These are phyloP conservation scores for Drosophila picticornis DNA, from an alignment of 2,888 invertebrate genomes.

Conservation along the genomic window DNA sequence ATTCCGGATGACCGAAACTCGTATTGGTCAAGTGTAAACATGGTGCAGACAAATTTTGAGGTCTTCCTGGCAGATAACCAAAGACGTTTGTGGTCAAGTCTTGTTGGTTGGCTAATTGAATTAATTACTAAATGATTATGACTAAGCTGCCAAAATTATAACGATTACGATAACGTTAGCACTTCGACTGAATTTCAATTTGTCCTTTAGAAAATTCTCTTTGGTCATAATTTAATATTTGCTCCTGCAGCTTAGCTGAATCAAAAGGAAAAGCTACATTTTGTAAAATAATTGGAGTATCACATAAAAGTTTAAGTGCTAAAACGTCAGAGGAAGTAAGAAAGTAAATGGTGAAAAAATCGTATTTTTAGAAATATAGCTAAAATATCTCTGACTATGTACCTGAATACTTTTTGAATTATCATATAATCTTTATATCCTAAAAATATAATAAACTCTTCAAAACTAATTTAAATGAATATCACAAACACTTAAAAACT, in stretches of 20 bases:
- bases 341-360: too few relatives aligned
- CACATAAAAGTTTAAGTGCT: not conserved
- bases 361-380: too few relatives aligned
- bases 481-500: too few relatives aligned
- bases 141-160: slow-evolving; percentile 30
- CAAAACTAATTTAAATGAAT: not conserved
- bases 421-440: not conserved
- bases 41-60: slow-evolving; percentile 49
- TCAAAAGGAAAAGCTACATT: not conserved
- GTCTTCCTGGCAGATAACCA: slow-evolving; percentile 44
- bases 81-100: slow-evolving; percentile 46
- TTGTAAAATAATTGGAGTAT: not conserved
- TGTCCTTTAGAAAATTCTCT: slow-evolving; percentile 2
- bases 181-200: slow-evolving; percentile 5
- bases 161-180: slow-evolving; percentile 14
- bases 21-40: slow-evolving; percentile 52
- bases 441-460: not conserved
- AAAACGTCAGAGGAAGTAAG: not conserved
- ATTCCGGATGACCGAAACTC: slow-evolving; percentile 7
- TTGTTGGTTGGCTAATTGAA: slow-evolving; percentile 64
- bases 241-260: not conserved
- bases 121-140: slow-evolving; percentile 59
- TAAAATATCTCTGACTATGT: not conserved
- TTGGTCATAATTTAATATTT: slow-evolving; percentile 9
- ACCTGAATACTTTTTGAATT: not conserved